A percentile compares a stretch with the other conserved stretches of the same genome.
phyloP scores from a whole-genome alignment of 2,113 vertebrate species.

The Paratilapia polleni region DNA sequence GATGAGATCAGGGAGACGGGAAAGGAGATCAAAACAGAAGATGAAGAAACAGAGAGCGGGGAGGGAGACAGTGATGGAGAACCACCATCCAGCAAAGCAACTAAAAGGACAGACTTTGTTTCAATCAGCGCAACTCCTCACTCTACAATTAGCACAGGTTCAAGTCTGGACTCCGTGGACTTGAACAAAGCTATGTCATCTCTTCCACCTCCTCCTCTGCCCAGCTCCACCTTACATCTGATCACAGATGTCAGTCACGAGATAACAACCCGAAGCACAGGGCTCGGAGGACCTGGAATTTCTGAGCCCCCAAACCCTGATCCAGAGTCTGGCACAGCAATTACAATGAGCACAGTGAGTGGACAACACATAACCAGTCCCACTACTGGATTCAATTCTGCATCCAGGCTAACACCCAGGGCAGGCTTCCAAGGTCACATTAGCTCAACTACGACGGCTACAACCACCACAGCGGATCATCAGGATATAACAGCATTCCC shows the following conservation, averaged over 20 bases:
- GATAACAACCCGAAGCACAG: constrained; percentile 26
- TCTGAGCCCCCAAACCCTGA: neutral
- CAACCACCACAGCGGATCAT: constrained; percentile 7
- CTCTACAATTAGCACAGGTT: constrained; percentile 19
- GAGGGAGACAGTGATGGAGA: constrained; percentile 56
- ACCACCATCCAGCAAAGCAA: constrained; percentile 40
- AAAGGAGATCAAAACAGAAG: constrained; percentile 44
- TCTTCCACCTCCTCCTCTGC: constrained; percentile 25
- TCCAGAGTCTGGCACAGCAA: constrained; percentile 16
- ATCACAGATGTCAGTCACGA: constrained; percentile 32
- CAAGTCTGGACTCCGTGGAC: constrained; percentile 22
- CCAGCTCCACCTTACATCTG: constrained; percentile 33
- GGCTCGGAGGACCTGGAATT: neutral
- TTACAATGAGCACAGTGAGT: constrained; percentile 12
- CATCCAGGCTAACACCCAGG: neutral
- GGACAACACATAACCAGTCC: constrained; percentile 8
- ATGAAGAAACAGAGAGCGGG: constrained; percentile 10
- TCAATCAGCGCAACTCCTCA: constrained; percentile 40
- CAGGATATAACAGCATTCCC: constrained; percentile 15
- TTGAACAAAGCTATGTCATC: constrained; percentile 43
- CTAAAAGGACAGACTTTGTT: constrained; percentile 59
- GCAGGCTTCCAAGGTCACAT: neutral
- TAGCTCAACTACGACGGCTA: constrained; percentile 7
- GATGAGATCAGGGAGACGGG: neutral
- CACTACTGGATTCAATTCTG: neutral